Conservation (phyloP, 2,888 invertebrate species). For the Lamproptera curius region DNA sequence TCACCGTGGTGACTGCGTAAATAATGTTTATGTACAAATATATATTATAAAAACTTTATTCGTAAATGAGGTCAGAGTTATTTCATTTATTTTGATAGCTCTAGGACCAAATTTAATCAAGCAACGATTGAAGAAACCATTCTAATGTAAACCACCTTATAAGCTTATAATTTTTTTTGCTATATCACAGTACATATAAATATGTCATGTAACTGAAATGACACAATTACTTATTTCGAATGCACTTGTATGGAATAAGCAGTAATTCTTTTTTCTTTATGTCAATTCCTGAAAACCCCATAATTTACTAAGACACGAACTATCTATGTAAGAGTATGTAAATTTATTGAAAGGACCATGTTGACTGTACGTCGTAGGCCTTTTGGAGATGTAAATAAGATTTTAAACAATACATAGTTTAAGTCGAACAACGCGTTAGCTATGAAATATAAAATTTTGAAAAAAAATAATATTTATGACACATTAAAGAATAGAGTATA, state of each 20-base stretch:
- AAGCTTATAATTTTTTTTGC: too few species aligned
- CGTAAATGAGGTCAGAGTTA: too few species aligned
- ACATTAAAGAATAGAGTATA: background rate
- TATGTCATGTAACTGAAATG: too few species aligned
- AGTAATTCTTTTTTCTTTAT: slow-evolving; percentile 10
- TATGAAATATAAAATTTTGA: slow-evolving; percentile 2
- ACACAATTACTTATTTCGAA: too few species aligned
- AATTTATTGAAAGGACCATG: slow-evolving; percentile 58
- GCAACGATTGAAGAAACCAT: too few species aligned
- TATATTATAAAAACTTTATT: too few species aligned
- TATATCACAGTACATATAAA: too few species aligned
- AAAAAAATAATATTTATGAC: slow-evolving; percentile 7
- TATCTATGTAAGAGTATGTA: slow-evolving; percentile 30
- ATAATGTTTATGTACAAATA: too few species aligned
- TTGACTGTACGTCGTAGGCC: slow-evolving; percentile 51
- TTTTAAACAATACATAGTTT: slow-evolving; percentile 28
- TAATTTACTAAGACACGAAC: slow-evolving; percentile 30
- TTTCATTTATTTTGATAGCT: too few species aligned
- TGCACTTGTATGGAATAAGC: background rate
- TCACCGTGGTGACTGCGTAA: too few species aligned
- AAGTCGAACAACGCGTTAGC: background rate
- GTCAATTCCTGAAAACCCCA: slow-evolving; percentile 40
- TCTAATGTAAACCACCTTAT: too few species aligned
- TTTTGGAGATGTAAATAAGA: slow-evolving; percentile 50
- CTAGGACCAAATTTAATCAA: too few species aligned